These are phyloP conservation scores for Megaleporinus macrocephalus DNA, from an alignment of 2,113 vertebrate genomes.

Conservation along the genomic window DNA sequence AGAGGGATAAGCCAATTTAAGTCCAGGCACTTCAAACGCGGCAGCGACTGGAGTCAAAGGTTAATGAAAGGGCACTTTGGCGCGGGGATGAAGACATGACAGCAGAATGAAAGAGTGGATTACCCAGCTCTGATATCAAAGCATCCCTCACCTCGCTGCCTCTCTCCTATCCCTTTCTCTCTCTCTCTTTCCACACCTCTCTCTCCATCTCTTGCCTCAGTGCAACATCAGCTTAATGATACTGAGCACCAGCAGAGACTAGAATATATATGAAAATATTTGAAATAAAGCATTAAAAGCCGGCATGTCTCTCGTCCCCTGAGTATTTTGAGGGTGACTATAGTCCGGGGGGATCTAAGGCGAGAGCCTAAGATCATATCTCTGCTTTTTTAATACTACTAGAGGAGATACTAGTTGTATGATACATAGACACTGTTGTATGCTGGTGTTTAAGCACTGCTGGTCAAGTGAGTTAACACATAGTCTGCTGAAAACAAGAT, in stretches of 20 bases:
- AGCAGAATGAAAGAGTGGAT: conserved; percentile 57
- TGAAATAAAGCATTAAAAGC: conserved; percentile 5
- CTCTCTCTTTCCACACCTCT: conserved; percentile 8
- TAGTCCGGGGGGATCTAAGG: no score
- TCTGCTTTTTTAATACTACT: no score
- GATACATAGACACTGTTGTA: no score
- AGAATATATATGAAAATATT: not conserved
- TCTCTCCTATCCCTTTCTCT: conserved; percentile 35
- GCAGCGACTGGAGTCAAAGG: conserved; percentile 56
- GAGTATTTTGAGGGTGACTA: not conserved
- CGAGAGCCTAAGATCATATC: no score
- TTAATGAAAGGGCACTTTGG: conserved; percentile 58
- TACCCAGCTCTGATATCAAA: conserved; percentile 62
- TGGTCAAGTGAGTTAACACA: no score
- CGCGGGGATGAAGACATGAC: conserved; percentile 55
- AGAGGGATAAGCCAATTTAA: conserved; percentile 56
- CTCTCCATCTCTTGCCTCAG: conserved; percentile 16
- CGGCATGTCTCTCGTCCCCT: not conserved
- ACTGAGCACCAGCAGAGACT: conserved; percentile 4
- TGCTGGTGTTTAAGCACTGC: no score
- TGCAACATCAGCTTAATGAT: conserved; percentile 33
- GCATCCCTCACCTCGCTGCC: conserved; percentile 16
- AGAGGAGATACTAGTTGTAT: no score
- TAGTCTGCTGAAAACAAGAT: no score
- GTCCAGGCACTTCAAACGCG: conserved; percentile 56